Evolutionary conservation across 2,797 vertebrate genomes (phyloP).

Genomic region (Sebastes elongatus): DNA sequence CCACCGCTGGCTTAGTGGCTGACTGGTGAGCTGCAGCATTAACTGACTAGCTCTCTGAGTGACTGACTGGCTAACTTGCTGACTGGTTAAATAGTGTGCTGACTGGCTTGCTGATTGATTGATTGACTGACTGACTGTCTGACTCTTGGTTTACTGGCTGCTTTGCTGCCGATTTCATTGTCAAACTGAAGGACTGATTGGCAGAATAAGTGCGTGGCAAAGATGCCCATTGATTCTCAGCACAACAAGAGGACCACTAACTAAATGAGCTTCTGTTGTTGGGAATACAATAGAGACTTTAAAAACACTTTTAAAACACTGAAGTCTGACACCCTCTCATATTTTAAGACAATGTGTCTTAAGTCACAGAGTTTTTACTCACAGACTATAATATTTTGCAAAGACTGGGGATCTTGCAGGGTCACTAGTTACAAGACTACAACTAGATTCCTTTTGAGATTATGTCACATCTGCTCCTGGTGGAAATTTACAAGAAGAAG

Average conservation of each 20-base stretch:
- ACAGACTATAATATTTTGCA: no score
- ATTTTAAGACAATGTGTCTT: no score
- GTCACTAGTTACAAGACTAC: no score
- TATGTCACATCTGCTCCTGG: no score
- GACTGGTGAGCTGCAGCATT: conserved; percentile 46
- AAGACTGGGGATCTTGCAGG: no score
- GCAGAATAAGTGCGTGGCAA: background rate
- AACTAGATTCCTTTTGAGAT: no score
- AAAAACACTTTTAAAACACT: no score
- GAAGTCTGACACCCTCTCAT: no score
- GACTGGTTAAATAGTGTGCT: conserved; percentile 7
- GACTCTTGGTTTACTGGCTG: background rate
- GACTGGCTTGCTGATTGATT: background rate
- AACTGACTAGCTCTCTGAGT: conserved; percentile 27
- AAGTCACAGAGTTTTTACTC: no score
- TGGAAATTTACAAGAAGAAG: no score
- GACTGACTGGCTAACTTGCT: conserved; percentile 8
- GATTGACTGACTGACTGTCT: background rate
- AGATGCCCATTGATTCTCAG: conserved; percentile 1
- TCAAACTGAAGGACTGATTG: background rate
- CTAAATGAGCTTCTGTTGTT: conserved; percentile 15
- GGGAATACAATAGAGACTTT: background rate
- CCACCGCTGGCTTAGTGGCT: conserved; percentile 46
- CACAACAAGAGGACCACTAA: conserved; percentile 8
- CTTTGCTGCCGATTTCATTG: background rate